Conservation (phyloP, 2,888 invertebrate genomes). For the Dolichopus griseipennis region DNA sequence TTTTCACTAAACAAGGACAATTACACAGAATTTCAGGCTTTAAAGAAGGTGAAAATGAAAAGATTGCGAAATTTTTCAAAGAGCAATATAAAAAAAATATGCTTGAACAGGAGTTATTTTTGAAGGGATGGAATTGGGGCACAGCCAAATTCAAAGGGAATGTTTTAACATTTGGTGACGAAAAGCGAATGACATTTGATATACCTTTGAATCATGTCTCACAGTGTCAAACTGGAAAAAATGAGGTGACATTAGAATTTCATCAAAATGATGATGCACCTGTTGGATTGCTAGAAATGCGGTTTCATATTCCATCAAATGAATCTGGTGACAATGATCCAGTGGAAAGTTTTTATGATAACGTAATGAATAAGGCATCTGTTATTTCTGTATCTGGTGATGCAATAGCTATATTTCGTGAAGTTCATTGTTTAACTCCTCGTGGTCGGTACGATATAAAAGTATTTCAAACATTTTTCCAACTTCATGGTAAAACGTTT, state of each 20-base stretch:
- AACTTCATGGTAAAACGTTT: slow-evolving; percentile 95
- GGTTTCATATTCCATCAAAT: slow-evolving; percentile 92
- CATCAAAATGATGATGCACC: slow-evolving; percentile 99
- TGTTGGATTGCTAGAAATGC: slow-evolving; percentile 92
- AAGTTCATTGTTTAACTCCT: slow-evolving; percentile 96
- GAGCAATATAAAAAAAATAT: slow-evolving; percentile 75
- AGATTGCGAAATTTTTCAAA: slow-evolving; percentile 81
- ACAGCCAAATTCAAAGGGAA: slow-evolving; percentile 88
- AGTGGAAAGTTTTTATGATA: slow-evolving; percentile 93
- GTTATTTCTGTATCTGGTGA: slow-evolving; percentile 97
- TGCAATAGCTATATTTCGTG: slow-evolving; percentile 92
- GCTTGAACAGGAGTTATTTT: slow-evolving; percentile 82
- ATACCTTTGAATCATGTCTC: slow-evolving; percentile 93
- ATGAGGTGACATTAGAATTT: slow-evolving; percentile 96
- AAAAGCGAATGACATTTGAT: slow-evolving; percentile 81
- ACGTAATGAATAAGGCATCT: slow-evolving; percentile 94
- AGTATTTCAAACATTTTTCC: slow-evolving; percentile 80
- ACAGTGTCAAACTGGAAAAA: slow-evolving; percentile 91
- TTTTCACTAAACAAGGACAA: slow-evolving; percentile 82
- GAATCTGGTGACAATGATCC: slow-evolving; percentile 84
- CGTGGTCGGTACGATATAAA: slow-evolving; percentile 88
- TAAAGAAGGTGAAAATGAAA: slow-evolving; percentile 87
- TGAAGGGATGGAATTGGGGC: slow-evolving; percentile 99
- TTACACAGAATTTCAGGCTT: slow-evolving; percentile 90
- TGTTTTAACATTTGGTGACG: slow-evolving; percentile 75